phyloP scores from a whole-genome alignment of 2,888 invertebrate species.

The Macrophya alboannulata region DNA sequence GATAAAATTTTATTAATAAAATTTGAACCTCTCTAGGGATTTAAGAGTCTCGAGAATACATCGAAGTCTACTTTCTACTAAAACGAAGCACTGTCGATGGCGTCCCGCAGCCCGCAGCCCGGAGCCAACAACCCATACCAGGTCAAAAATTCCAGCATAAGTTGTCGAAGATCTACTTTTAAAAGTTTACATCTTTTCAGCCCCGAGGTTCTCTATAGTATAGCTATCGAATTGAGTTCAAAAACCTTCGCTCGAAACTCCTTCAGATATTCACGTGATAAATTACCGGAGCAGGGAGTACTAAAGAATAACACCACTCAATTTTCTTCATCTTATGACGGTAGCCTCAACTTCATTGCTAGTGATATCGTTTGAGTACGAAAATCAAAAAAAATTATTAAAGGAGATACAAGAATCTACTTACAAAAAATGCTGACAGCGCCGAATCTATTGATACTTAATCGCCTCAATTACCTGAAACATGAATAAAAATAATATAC shows the following conservation, averaged over 20 bases:
- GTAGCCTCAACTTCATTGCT: background rate
- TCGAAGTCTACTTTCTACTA: conserved; percentile 47
- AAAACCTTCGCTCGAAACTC: conserved; percentile 35
- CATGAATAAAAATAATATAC: background rate
- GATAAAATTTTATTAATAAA: conserved; percentile 50
- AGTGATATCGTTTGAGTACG: background rate
- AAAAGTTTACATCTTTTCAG: conserved; percentile 46
- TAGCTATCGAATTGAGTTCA: conserved; percentile 33
- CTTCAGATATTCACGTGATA: background rate
- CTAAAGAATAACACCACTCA: background rate
- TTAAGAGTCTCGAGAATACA: conserved; percentile 39
- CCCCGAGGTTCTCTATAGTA: conserved; percentile 30
- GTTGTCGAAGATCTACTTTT: conserved; percentile 47
- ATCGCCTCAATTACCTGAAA: conserved; percentile 38
- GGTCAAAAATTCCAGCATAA: conserved; percentile 47
- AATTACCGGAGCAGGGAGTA: background rate
- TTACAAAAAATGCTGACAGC: background rate
- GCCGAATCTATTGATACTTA: background rate
- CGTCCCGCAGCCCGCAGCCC: conserved; percentile 37
- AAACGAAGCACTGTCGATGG: conserved; percentile 42
- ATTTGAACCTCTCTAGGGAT: conserved; percentile 37
- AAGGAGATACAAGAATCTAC: background rate
- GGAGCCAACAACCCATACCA: conserved; percentile 43
- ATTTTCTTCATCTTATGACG: background rate
- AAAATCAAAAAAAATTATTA: background rate